A percentile compares a stretch with the other conserved stretches of the same genome.
Conservation (phyloP, 2,888 invertebrate species). For the Cremastinae sp. region DNA sequence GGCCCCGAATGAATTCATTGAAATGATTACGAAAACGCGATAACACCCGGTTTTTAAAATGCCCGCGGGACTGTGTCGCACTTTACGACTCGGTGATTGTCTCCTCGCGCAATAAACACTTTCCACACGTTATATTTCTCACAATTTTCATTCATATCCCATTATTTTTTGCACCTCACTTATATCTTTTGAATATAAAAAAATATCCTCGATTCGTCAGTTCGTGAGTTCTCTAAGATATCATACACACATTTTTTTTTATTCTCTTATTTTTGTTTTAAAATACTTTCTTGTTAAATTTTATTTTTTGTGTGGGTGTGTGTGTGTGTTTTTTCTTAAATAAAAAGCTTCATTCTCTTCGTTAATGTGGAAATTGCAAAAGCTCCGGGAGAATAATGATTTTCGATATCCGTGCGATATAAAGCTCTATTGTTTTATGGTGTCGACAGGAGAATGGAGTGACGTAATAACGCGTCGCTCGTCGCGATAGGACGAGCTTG, state of each 20-base stretch:
- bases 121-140: no score
- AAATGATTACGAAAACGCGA: not conserved
- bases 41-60: not conserved
- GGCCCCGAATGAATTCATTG: constrained; percentile 15
- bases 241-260: not conserved
- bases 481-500: constrained; percentile 19
- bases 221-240: not conserved
- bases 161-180: no score
- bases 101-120: no score
- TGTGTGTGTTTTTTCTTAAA: no score
- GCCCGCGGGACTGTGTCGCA: not conserved
- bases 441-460: constrained; percentile 11
- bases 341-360: no score
- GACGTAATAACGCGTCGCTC: constrained; percentile 27
- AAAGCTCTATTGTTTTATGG: constrained; percentile 1
- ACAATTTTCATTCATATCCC: no score
- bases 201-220: no score
- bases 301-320: not conserved
- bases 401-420: constrained; percentile 8
- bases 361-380: not conserved
- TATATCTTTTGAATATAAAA: no score
- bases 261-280: not conserved
- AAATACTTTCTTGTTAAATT: not conserved
- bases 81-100: not conserved
- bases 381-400: not conserved